Evolutionary conservation across 2,113 vertebrate genomes (phyloP).

Genomic region (Irena cyanogastra): DNA sequence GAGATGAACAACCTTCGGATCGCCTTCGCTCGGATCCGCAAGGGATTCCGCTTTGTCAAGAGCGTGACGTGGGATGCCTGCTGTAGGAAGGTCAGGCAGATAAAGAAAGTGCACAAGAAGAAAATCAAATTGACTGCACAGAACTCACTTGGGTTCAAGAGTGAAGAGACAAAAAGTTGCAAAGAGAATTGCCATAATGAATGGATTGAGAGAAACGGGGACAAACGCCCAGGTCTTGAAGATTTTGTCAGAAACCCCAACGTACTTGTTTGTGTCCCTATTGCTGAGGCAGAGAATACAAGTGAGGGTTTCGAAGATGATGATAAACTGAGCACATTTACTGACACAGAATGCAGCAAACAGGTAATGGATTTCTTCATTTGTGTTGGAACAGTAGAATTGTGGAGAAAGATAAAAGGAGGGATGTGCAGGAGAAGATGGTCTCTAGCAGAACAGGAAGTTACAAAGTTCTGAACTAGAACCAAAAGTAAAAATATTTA

Average conservation of each 20-base stretch:
- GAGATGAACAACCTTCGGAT: constrained; percentile 93
- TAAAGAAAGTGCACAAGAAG: constrained; percentile 1
- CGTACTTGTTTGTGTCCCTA: constrained; percentile 86
- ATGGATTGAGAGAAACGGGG: constrained; percentile 39
- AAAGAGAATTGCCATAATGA: constrained; percentile 69
- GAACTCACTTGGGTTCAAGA: not conserved
- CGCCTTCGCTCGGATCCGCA: constrained; percentile 82
- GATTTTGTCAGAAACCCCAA: constrained; percentile 82
- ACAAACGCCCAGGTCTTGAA: constrained; percentile 63
- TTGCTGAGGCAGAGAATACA: constrained; percentile 88
- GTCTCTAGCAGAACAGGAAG: not conserved
- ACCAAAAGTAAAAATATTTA: not conserved
- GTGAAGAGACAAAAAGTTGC: not conserved
- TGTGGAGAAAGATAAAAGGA: not conserved
- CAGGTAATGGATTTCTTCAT: constrained; percentile 50
- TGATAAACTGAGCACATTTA: constrained; percentile 31
- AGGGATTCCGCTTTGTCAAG: constrained; percentile 29
- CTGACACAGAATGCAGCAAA: constrained; percentile 37
- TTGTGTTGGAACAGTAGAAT: not conserved
- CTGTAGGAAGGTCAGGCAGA: constrained; percentile 32
- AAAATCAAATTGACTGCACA: constrained; percentile 2
- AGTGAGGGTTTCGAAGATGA: constrained; percentile 80
- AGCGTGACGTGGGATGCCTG: constrained; percentile 22
- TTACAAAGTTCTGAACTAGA: not conserved
- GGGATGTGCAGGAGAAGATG: not conserved